Evolutionary conservation across 2,797 vertebrate genomes (phyloP).

Genomic region (Squalus acanthias): DNA sequence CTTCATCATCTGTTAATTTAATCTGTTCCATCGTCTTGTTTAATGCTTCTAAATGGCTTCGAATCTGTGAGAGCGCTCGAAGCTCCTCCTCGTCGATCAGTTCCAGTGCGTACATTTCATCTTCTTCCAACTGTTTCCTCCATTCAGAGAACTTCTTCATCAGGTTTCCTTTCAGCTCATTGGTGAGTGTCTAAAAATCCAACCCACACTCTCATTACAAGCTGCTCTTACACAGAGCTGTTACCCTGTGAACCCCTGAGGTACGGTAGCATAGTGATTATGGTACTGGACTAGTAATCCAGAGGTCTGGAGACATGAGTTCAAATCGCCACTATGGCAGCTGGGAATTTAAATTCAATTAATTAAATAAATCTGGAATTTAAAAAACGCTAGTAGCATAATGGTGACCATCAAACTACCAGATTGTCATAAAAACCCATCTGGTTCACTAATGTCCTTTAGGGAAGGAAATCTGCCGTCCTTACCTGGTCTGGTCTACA

Average conservation of each 20-base stretch:
- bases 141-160: not conserved
- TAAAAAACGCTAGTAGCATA: too few species aligned
- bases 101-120: not conserved
- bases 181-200: not conserved
- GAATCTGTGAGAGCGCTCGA: not conserved
- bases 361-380: too few species aligned
- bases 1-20: not conserved
- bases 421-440: too few species aligned
- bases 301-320: too few species aligned
- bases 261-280: too few species aligned
- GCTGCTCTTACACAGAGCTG: not conserved
- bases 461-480: too few species aligned
- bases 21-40: not conserved
- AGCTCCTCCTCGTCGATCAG: not conserved
- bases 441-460: too few species aligned
- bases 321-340: too few species aligned
- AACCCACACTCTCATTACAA: not conserved
- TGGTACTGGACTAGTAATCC: too few species aligned
- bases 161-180: not conserved
- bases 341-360: too few species aligned
- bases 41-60: not conserved
- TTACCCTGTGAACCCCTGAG: not conserved
- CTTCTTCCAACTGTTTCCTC: conserved; percentile 3
- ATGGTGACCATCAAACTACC: too few species aligned
- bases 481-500: too few species aligned